Evolutionary conservation across 2,888 invertebrate genomes (phyloP), one percentile per base, ranked within the genome.

Genomic region (Rugalucina vietnamica): DNA sequence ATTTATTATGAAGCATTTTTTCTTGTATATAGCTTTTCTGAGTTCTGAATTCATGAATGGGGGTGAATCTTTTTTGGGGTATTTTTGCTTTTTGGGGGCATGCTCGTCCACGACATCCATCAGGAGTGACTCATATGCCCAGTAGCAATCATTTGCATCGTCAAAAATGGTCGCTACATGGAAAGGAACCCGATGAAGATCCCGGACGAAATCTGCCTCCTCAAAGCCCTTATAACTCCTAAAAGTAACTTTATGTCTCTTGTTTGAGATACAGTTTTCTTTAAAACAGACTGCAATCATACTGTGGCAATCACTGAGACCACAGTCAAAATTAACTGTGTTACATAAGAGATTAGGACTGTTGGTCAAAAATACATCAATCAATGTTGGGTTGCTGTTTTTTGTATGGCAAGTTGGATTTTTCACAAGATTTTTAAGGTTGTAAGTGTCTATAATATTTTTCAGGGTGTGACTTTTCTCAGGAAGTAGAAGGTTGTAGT

Each of bases 41-140:
- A 32, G 36, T 34, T 77, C 70, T 34, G 29, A 14, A 27, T 77
- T 70, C 70, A 77, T 77, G 24, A 32, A 77, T 10, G 72, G 57
- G 5, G 71, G 79, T 49, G 37, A 21, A 3, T 34, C 8, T 18
- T 54, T 54, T 21, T 54, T 18, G n/a, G 54, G 14, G 54, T 54
- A 54, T 54, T 54, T 54, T n/a, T 54, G 54, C n/a, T 54, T 54
- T 8, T n/a, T 8, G n/a, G 10, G 54, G n/a, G 54, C 8, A 54
- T 43, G 43, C 54, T 18, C 54, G n/a, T 21, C 54, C 54, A 54
- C 54, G n/a, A 54, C n/a, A n/a, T 54, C 54, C 54, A 54, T 54
- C 54, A 54, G n/a, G 3, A 54, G 54, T 18, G 12, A n/a, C 8
- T 54, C 21, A 54, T 54, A 54, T 54, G 54, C 54, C 54, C 54